phyloP scores from a whole-genome alignment of 2,888 invertebrate species.

The Chesias legatella region DNA sequence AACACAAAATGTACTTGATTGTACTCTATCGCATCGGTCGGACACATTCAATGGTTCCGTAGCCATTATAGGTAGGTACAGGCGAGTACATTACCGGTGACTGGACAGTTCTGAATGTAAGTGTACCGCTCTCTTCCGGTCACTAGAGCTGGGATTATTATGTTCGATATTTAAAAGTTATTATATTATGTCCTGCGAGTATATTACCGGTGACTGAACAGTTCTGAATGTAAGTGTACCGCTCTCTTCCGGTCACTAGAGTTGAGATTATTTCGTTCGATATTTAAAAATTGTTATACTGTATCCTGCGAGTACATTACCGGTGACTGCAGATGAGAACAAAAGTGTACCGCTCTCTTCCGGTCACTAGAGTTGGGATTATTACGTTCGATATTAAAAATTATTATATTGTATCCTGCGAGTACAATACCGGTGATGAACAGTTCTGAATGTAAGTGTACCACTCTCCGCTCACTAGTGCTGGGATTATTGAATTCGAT shows the following conservation, averaged over 20 bases:
- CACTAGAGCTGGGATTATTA: slow-evolving; percentile 26
- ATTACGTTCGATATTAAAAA: slow-evolving; percentile 21
- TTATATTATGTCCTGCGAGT: too few relatives aligned
- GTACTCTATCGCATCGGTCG: slow-evolving; percentile 7
- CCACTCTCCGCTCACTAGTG: slow-evolving; percentile 32
- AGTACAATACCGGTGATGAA: too few relatives aligned
- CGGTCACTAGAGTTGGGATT: slow-evolving; percentile 29
- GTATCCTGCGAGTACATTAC: too few relatives aligned
- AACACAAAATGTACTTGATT: slow-evolving; percentile 5
- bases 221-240: slow-evolving; percentile 26
- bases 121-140: slow-evolving; percentile 33
- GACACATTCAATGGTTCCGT: slow-evolving; percentile 16
- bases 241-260: slow-evolving; percentile 32
- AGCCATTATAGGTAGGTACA: slow-evolving; percentile 23
- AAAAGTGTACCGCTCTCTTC: slow-evolving; percentile 25
- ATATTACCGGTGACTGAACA: slow-evolving; percentile 1
- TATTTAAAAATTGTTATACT: slow-evolving; percentile 2
- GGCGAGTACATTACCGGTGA: slow-evolving; percentile 37
- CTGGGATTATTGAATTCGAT: slow-evolving; percentile 24
- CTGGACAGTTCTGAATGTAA: slow-evolving; percentile 24
- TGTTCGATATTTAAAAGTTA: slow-evolving; percentile 19
- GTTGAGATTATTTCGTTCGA: slow-evolving; percentile 26
- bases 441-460: slow-evolving; percentile 26
- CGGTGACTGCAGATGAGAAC: too few relatives aligned
- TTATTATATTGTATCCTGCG: too few relatives aligned